These are phyloP conservation scores for Ophioninae sp. DNA, from an alignment of 2,888 invertebrate genomes.

Conservation along the genomic window DNA sequence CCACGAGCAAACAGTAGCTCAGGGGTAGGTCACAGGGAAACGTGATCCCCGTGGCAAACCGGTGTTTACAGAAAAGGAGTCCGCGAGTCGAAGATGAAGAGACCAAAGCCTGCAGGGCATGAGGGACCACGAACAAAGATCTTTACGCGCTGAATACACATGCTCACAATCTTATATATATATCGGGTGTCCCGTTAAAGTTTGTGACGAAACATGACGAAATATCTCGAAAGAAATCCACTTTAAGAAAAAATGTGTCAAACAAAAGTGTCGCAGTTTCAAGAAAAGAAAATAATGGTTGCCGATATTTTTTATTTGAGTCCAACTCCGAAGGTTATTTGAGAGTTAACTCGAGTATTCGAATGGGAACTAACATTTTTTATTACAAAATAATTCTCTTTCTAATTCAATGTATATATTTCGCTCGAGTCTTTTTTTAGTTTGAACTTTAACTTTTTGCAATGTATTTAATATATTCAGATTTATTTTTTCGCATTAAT, in stretches of 20 bases:
- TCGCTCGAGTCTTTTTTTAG: neutral
- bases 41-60: conserved; percentile 79
- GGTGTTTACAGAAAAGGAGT: conserved; percentile 74
- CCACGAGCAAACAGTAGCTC: conserved; percentile 73
- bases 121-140: conserved; percentile 45
- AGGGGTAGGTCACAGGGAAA: conserved; percentile 72
- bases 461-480: no score
- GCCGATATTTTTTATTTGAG: neutral
- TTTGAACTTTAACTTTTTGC: neutral
- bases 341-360: neutral
- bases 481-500: no score
- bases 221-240: neutral
- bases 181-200: neutral
- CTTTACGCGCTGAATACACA: conserved; percentile 7
- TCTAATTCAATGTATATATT: neutral
- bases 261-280: neutral
- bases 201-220: neutral
- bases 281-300: neutral
- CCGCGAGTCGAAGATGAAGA: conserved; percentile 49
- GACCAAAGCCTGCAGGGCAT: conserved; percentile 45
- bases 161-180: neutral
- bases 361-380: neutral
- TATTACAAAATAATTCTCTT: no score
- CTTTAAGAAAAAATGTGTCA: neutral
- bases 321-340: neutral